phyloP scores from a whole-genome alignment of 2,888 invertebrate species.

The Cephus runcator region DNA sequence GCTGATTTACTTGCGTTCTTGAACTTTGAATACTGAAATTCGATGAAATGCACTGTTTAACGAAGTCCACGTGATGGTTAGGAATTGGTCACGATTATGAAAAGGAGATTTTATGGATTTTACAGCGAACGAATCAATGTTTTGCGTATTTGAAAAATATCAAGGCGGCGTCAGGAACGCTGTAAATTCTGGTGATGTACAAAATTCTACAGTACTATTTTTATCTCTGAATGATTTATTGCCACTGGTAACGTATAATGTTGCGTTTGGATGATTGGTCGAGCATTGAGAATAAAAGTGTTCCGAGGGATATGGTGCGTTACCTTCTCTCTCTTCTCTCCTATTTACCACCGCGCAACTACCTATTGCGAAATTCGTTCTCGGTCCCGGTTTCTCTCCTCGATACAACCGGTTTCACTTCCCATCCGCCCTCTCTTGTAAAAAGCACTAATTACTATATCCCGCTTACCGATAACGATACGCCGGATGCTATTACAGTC shows the following conservation, averaged over 20 bases:
- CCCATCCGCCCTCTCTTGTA: conserved; percentile 19
- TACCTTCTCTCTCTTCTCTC: conserved; percentile 15
- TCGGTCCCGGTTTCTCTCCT: background rate
- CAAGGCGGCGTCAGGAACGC: background rate
- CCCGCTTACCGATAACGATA: conserved; percentile 30
- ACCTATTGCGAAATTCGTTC: conserved; percentile 11
- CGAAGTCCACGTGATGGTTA: background rate
- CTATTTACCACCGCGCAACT: conserved; percentile 20
- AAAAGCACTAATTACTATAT: conserved; percentile 32
- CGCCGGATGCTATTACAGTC: conserved; percentile 30
- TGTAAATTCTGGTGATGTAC: background rate
- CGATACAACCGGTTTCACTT: conserved; percentile 2
- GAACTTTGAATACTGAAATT: background rate
- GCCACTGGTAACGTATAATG: background rate
- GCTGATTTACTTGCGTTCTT: background rate
- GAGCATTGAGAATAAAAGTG: background rate
- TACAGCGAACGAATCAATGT: background rate
- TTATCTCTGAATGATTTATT: background rate
- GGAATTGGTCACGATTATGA: background rate
- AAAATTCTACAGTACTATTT: background rate
- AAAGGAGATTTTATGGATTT: background rate
- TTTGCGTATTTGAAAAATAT: background rate
- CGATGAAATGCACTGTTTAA: background rate
- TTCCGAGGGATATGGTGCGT: background rate
- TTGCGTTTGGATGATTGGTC: background rate